phyloP scores from a whole-genome alignment of 1,140 invertebrate genomes.

The Cotesia vestalis region DNA sequence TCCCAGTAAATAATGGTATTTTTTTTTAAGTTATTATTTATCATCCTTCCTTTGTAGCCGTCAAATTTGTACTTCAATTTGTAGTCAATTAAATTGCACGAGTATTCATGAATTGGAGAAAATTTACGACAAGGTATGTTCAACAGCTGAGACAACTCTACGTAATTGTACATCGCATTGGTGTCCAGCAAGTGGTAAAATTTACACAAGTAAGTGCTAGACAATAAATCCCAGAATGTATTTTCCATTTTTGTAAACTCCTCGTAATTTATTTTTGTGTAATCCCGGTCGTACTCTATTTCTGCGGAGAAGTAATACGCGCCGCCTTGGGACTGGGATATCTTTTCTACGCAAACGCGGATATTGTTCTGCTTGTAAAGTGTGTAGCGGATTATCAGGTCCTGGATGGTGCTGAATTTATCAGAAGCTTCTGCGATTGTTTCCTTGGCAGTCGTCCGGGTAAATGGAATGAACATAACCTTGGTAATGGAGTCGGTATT shows the following conservation, averaged over 20 bases:
- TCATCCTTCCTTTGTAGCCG: constrained; percentile 3
- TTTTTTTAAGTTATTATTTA: background rate
- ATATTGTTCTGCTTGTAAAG: background rate
- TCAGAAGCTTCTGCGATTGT: background rate
- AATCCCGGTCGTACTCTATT: background rate
- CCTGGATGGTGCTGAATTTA: background rate
- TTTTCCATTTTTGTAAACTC: background rate
- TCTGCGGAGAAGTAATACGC: background rate
- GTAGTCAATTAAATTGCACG: background rate
- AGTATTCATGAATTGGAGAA: background rate
- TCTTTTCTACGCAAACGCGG: background rate
- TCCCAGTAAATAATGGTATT: background rate
- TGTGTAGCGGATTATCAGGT: background rate
- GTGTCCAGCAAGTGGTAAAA: background rate
- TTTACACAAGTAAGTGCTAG: background rate
- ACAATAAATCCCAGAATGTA: background rate
- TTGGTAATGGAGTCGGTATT: background rate
- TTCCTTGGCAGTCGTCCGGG: constrained; percentile 1
- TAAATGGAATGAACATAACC: background rate
- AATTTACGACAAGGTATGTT: background rate
- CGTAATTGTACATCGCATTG: background rate
- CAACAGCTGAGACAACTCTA: background rate
- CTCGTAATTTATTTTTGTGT: background rate
- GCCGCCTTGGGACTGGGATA: background rate
- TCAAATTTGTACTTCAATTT: constrained; percentile 12